Percentiles rank a stretch among this genome's conserved stretches.
phyloP scores from a whole-genome alignment of 2,888 invertebrate species.

The Drosophila prolongata region DNA sequence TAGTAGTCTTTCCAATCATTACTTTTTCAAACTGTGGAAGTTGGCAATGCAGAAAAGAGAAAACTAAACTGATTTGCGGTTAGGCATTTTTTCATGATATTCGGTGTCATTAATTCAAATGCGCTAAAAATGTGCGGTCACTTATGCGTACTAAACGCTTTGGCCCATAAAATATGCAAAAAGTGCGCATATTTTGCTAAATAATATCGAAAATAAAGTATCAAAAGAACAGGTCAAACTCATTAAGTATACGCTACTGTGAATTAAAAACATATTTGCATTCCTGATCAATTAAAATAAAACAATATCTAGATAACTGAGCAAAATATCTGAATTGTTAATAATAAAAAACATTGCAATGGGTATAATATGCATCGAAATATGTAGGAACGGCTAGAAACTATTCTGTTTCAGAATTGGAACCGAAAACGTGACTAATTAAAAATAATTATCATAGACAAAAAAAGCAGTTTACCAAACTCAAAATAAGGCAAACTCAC shows the following conservation, averaged over 20 bases:
- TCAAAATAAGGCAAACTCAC: too few relatives aligned
- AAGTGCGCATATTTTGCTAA: constrained; percentile 41
- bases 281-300: background rate
- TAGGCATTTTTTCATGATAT: constrained; percentile 59
- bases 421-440: too few relatives aligned
- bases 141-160: constrained; percentile 31
- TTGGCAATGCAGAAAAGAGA: background rate
- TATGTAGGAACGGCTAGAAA: background rate
- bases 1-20: constrained; percentile 15
- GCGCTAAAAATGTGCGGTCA: constrained; percentile 64
- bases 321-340: too few relatives aligned
- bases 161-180: constrained; percentile 63
- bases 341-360: background rate
- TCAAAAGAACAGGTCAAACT: background rate
- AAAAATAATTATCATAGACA: too few relatives aligned
- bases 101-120: constrained; percentile 69
- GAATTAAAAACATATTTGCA: background rate
- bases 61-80: constrained; percentile 67
- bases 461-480: too few relatives aligned
- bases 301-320: background rate
- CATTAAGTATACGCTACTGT: background rate
- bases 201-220: constrained; percentile 7
- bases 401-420: too few relatives aligned
- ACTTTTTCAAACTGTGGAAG: background rate
- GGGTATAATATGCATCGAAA: background rate